Percentiles rank a stretch among this genome's conserved stretches.
Evolutionary conservation across 2,797 vertebrate species (phyloP).

Genomic region (Pagetopsis macropterus): DNA sequence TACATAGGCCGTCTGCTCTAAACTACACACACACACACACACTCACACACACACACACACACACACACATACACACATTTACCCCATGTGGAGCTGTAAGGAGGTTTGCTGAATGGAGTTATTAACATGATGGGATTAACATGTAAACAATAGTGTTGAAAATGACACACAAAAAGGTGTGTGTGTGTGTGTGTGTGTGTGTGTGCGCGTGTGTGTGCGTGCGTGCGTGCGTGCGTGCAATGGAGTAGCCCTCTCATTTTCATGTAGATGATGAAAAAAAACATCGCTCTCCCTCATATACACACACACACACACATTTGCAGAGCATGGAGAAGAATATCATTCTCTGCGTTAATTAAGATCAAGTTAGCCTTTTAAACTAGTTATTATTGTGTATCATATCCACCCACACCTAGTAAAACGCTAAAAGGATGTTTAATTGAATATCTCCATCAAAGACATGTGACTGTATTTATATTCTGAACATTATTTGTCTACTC

Average conservation of each 20-base stretch:
- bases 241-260: slow-evolving; percentile 36
- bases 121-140: slow-evolving; percentile 54
- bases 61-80: not conserved
- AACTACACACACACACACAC: slow-evolving; percentile 32
- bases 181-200: not conserved
- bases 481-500: slow-evolving; percentile 18
- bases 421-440: slow-evolving; percentile 3
- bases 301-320: slow-evolving; percentile 23
- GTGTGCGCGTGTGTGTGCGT: not conserved
- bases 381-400: not conserved
- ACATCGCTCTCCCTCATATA: not conserved
- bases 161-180: slow-evolving; percentile 27
- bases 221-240: slow-evolving; percentile 30
- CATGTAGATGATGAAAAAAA: slow-evolving; percentile 55
- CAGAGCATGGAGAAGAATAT: slow-evolving; percentile 1
- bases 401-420: slow-evolving; percentile 7
- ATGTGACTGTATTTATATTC: slow-evolving; percentile 11
- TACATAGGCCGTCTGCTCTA: slow-evolving; percentile 57
- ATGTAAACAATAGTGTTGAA: slow-evolving; percentile 69
- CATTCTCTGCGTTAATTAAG: slow-evolving; percentile 17
- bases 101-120: slow-evolving; percentile 55
- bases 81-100: slow-evolving; percentile 56
- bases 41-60: too few species aligned
- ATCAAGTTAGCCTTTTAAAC: slow-evolving; percentile 20
- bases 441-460: not conserved